Percentiles rank a stretch among this genome's conserved stretches.
Conservation (phyloP, 2,888 invertebrate genomes). For the Pristionchus exspectatus region DNA sequence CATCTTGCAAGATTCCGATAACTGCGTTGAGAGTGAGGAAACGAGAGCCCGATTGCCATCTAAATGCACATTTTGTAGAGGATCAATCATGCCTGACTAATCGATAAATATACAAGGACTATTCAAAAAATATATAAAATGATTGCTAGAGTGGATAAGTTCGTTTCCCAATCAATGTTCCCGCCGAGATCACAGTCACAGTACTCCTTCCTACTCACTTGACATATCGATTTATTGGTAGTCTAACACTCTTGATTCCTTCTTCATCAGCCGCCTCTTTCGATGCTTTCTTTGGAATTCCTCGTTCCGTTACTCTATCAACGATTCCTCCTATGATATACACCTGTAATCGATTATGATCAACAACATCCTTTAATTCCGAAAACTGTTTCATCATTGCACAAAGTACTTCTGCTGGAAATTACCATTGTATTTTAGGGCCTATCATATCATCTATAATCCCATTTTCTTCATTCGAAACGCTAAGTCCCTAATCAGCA, state of each 20-base stretch:
- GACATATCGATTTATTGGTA: constrained; percentile 66
- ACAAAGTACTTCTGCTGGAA: too few relatives aligned
- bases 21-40: constrained; percentile 74
- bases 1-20: constrained; percentile 70
- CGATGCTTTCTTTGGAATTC: constrained; percentile 70
- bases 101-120: too few relatives aligned
- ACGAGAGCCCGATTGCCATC: constrained; percentile 65
- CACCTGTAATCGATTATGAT: constrained; percentile 48
- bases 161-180: too few relatives aligned
- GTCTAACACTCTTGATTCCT: constrained; percentile 62
- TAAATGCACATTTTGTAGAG: constrained; percentile 28
- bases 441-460: too few relatives aligned
- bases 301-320: constrained; percentile 71
- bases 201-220: constrained; percentile 40
- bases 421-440: too few relatives aligned
- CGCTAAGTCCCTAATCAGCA: too few relatives aligned
- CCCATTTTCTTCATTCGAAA: too few relatives aligned
- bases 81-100: not conserved
- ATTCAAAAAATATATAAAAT: too few relatives aligned
- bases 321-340: constrained; percentile 78
- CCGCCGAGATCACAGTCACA: too few relatives aligned
- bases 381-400: too few relatives aligned
- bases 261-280: constrained; percentile 67
- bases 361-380: constrained; percentile 55
- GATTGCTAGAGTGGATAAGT: too few relatives aligned